Base-by-base conservation (phyloP, 2,888 invertebrate genomes). In the Germaria angustata region DNA sequence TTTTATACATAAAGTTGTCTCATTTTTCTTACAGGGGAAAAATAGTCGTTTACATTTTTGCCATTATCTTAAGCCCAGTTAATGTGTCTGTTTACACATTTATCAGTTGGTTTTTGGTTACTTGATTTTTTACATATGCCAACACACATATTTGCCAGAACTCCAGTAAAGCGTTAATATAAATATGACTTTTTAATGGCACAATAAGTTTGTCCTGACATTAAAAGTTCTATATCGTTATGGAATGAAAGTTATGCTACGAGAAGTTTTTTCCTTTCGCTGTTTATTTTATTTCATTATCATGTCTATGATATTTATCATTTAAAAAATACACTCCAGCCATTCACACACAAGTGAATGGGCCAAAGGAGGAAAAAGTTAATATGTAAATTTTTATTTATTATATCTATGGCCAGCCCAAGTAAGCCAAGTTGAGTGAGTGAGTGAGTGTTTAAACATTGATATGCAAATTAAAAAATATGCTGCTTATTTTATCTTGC, bases 381-480 rank as follows among this genome's bases (percentile, higher is more conserved):
- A 57, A 69, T 80, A 80, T 76, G 76, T 65, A 80, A 71, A 76
- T 80, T 76, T 44, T 59, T 63, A 9, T 75, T 73, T 75, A 55
- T 65, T 66, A 59, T 28, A n/a, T n/a, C n/a, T n/a, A 63, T 17
- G 75, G 32, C 80, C 68, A 63, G 59, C 15, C 17, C 28, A 28
- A 28, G 28, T 46, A 2, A 46, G 32, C 49, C 34, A 4, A 39
- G 53, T 24, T 17, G 17, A 59, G 61, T 28, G 15, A 61, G 28
- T 39, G 61, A 73, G 68, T 63, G 68, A 73, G 68, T 73, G 68
- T 68, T 78, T 68, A 39, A 59, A 63, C 66, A 81, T 68, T 81
- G 81, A 77, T 81, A 81, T 81, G 77, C 72, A 81, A 81, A 81
- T 81, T 77, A 63, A 71, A 57, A 81, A 72, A 59, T 72, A 24